These are phyloP conservation scores for Rhabdomys dilectus DNA, from an alignment of 2,113 vertebrate genomes.

Conservation along the genomic window DNA sequence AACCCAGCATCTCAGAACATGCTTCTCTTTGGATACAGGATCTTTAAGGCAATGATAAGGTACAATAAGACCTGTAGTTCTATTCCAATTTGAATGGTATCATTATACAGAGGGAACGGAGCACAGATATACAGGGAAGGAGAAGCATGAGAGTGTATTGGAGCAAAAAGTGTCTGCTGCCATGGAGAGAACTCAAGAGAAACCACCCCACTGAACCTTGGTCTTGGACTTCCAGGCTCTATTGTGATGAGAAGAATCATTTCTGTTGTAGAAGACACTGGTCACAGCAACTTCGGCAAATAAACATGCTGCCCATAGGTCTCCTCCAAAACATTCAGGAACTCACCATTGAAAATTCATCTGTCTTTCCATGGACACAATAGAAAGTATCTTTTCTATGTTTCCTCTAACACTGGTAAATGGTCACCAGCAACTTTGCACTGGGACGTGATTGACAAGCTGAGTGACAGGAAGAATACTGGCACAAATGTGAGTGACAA, in stretches of 20 bases:
- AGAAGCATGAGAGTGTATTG: too few species aligned
- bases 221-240: background rate
- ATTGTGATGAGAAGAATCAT: background rate
- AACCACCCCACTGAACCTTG: background rate
- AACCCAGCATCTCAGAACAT: too few species aligned
- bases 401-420: background rate
- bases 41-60: background rate
- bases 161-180: rapidly evolving
- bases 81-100: background rate
- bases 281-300: background rate
- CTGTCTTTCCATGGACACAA: too few species aligned
- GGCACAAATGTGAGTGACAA: rapidly evolving
- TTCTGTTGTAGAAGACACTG: background rate
- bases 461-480: too few species aligned
- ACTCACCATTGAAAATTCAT: background rate
- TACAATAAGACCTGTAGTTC: background rate
- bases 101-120: background rate
- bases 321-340: background rate
- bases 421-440: rapidly evolving
- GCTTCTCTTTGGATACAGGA: background rate
- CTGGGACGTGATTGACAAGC: background rate
- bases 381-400: background rate
- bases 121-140: too few species aligned
- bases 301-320: background rate
- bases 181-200: background rate